phyloP scores from a whole-genome alignment of 2,113 vertebrate genomes.

The Sphaerodactylus townsendi region DNA sequence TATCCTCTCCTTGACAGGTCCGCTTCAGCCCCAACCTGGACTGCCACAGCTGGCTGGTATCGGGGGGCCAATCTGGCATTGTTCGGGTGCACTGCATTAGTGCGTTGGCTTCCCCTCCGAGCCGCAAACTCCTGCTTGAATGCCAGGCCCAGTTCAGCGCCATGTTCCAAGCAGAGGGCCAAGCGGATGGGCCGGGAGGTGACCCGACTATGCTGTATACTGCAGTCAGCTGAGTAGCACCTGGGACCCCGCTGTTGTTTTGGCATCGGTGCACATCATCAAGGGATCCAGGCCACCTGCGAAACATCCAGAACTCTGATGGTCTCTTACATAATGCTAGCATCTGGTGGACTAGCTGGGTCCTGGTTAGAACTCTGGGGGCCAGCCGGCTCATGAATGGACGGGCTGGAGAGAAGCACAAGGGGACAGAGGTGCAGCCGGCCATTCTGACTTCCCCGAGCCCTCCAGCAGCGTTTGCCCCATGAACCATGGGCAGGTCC shows the following conservation, averaged over 20 bases:
- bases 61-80: conserved; percentile 87
- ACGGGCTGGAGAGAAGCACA: neutral
- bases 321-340: neutral
- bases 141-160: conserved; percentile 73
- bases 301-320: accelerated
- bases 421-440: neutral
- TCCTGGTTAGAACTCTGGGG: neutral
- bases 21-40: conserved; percentile 93
- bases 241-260: neutral
- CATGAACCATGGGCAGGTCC: no score
- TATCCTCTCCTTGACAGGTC: conserved; percentile 72
- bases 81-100: conserved; percentile 84
- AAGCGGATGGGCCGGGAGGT: conserved; percentile 18
- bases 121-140: conserved; percentile 68
- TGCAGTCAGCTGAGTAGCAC: neutral
- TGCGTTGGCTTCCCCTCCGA: conserved; percentile 68
- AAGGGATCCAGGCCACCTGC: neutral
- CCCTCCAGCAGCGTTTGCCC: no score
- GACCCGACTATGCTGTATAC: neutral
- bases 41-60: conserved; percentile 84
- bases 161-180: conserved; percentile 53
- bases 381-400: neutral
- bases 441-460: neutral
- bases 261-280: neutral
- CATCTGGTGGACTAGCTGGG: neutral